phyloP scores from a whole-genome alignment of 2,797 vertebrate genomes.

The Rhabdophis nuchalis region DNA sequence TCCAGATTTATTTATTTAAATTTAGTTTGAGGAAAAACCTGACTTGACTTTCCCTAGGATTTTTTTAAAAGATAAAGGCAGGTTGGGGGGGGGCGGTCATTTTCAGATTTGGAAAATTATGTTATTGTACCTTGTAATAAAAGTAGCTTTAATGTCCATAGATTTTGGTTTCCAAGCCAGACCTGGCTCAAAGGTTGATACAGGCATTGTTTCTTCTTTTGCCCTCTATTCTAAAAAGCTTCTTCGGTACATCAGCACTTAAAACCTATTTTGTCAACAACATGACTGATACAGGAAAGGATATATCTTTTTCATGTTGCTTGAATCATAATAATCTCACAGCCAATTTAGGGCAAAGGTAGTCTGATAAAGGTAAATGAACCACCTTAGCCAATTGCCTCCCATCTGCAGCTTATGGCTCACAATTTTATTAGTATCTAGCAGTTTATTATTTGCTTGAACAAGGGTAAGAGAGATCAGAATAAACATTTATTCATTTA shows the following conservation, averaged over 20 bases:
- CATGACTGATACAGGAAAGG: neutral
- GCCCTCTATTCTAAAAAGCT: neutral
- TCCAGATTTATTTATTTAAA: neutral
- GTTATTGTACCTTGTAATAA: neutral
- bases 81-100: too few relatives aligned
- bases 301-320: neutral
- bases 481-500: neutral
- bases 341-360: neutral
- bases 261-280: neutral
- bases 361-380: neutral
- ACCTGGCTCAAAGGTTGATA: too few relatives aligned
- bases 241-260: neutral
- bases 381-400: neutral
- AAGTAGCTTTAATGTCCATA: neutral
- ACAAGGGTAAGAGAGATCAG: neutral
- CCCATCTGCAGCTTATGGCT: neutral
- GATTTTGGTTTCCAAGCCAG: neutral
- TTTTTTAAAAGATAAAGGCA: neutral
- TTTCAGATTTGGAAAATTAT: neutral
- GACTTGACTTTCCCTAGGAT: neutral
- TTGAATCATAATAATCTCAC: neutral
- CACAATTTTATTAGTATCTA: neutral
- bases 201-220: neutral
- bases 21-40: neutral
- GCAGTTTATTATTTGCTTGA: neutral